Conservation (phyloP, 2,113 vertebrate genomes). For the Oryzias celebensis region DNA sequence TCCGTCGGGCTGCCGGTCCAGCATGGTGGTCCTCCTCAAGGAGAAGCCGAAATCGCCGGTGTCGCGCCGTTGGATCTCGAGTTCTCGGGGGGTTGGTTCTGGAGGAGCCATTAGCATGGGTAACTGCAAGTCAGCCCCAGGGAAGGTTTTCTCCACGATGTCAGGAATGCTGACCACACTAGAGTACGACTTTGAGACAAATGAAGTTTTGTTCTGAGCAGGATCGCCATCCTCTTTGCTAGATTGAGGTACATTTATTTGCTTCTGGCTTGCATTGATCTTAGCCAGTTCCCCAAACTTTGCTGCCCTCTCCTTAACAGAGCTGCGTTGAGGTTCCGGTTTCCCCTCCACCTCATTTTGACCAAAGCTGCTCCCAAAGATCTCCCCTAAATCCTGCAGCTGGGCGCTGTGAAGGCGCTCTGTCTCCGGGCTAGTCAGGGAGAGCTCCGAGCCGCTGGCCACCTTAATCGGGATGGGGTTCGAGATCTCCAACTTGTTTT, state of each 20-base stretch:
- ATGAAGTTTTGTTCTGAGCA: constrained; percentile 74
- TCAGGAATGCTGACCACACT: constrained; percentile 77
- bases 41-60: constrained; percentile 97
- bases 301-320: constrained; percentile 87
- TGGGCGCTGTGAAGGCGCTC: constrained; percentile 76
- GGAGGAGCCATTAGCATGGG: constrained; percentile 79
- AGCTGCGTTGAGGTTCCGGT: constrained; percentile 75
- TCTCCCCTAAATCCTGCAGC: constrained; percentile 78
- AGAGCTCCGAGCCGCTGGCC: constrained; percentile 85
- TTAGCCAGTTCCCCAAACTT: constrained; percentile 87
- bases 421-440: constrained; percentile 80
- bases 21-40: constrained; percentile 89
- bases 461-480: constrained; percentile 94
- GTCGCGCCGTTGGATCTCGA: constrained; percentile 88
- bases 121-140: constrained; percentile 79
- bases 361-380: constrained; percentile 80
- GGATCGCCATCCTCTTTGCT: constrained; percentile 82
- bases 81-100: constrained; percentile 79
- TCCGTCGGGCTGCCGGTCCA: constrained; percentile 86
- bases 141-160: constrained; percentile 83
- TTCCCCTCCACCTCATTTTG: constrained; percentile 74
- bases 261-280: constrained; percentile 81
- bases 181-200: constrained; percentile 76
- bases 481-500: constrained; percentile 89
- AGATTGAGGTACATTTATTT: constrained; percentile 83